These are phyloP conservation scores for Aphrophora alni DNA, from an alignment of 2,888 invertebrate species.

Conservation along the genomic window DNA sequence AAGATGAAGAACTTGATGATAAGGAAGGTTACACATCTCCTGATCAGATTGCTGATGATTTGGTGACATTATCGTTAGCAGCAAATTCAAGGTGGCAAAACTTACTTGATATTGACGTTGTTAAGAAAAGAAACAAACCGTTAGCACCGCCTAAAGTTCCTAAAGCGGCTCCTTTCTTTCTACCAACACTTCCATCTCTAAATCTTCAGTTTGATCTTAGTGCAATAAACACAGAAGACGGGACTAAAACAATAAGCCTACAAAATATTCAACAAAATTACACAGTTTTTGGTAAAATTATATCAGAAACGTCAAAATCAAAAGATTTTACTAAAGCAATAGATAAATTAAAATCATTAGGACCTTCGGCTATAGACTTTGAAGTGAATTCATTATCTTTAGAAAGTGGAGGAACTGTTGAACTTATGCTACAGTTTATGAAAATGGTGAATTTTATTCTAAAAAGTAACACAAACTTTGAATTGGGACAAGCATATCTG, in stretches of 20 bases:
- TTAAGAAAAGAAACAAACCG: conserved; percentile 90
- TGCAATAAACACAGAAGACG: conserved; percentile 57
- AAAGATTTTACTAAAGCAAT: conserved; percentile 66
- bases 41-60: conserved; percentile 74
- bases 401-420: conserved; percentile 72
- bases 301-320: conserved; percentile 62
- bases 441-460: conserved; percentile 75
- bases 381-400: conserved; percentile 83
- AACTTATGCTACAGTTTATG: conserved; percentile 79
- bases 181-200: conserved; percentile 87
- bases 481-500: conserved; percentile 89
- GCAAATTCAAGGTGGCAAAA: conserved; percentile 92
- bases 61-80: conserved; percentile 85
- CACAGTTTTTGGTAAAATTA: conserved; percentile 71
- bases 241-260: conserved; percentile 56
- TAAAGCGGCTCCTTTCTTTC: conserved; percentile 93
- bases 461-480: conserved; percentile 80
- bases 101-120: conserved; percentile 82
- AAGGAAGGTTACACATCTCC: conserved; percentile 72
- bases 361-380: conserved; percentile 85
- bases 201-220: conserved; percentile 79
- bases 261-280: conserved; percentile 61
- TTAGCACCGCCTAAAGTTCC: conserved; percentile 81
- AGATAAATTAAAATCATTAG: conserved; percentile 69
- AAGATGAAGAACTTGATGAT: conserved; percentile 56